Conservation (phyloP, 2,113 vertebrate genomes). For the Peromyscus leucopus region DNA sequence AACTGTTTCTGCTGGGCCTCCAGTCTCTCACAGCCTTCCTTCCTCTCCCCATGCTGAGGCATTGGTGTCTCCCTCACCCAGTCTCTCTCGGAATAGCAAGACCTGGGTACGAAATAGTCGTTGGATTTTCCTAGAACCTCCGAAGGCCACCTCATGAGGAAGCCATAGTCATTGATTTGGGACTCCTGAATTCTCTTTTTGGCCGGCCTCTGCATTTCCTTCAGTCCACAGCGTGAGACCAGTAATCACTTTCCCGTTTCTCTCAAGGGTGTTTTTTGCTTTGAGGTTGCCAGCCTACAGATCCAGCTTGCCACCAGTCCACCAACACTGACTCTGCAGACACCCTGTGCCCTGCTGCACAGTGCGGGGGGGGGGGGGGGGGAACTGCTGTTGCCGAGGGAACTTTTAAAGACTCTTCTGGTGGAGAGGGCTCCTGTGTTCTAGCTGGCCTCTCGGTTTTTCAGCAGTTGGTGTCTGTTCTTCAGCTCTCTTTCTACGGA, state of each 20-base stretch:
- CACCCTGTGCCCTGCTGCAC: background rate
- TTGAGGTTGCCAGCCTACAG: background rate
- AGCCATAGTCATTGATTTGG: background rate
- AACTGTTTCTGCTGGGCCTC: background rate
- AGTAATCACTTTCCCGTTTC: background rate
- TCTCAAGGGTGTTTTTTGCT: background rate
- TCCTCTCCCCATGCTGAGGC: fast-evolving
- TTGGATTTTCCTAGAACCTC: background rate
- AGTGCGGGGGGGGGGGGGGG: background rate
- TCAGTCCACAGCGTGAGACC: background rate
- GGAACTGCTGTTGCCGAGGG: background rate
- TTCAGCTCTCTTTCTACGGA: fast-evolving
- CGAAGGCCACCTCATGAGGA: fast-evolving
- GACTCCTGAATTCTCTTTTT: background rate
- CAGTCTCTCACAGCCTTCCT: fast-evolving
- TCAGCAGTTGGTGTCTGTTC: background rate
- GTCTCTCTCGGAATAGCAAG: background rate
- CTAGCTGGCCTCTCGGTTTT: fast-evolving
- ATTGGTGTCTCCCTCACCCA: fast-evolving
- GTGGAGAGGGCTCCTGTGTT: background rate
- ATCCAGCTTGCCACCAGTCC: background rate
- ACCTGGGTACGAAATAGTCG: background rate
- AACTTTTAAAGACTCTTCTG: background rate
- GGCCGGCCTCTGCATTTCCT: background rate
- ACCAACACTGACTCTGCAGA: background rate